A percentile compares a stretch with the other conserved stretches of the same genome.
Evolutionary conservation across 2,888 invertebrate genomes (phyloP).

Genomic region (Parthenolecanium corni): DNA sequence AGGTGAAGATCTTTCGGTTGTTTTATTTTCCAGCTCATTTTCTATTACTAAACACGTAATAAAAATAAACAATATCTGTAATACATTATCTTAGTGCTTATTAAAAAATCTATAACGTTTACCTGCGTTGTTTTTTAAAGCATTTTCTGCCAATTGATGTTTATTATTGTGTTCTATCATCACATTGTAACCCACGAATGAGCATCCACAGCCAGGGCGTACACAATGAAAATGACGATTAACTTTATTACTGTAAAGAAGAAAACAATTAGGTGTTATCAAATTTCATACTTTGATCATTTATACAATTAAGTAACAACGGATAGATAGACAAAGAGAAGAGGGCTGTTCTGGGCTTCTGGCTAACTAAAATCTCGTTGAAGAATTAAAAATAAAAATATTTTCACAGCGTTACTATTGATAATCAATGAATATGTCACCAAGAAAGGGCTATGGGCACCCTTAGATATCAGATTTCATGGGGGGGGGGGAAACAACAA

Average conservation of each 20-base stretch:
- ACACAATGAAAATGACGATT: constrained; percentile 67
- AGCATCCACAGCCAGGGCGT: constrained; percentile 55
- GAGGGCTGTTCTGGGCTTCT: too few relatives aligned
- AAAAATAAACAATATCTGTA: neutral
- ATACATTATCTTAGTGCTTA: neutral
- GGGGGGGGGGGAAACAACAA: too few relatives aligned
- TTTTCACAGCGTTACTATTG: too few relatives aligned
- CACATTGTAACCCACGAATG: constrained; percentile 60
- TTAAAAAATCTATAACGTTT: neutral
- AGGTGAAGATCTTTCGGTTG: constrained; percentile 4
- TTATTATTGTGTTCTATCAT: constrained; percentile 62
- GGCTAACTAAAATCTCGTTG: too few relatives aligned
- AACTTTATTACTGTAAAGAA: constrained; percentile 47
- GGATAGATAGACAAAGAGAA: too few relatives aligned
- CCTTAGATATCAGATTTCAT: too few relatives aligned
- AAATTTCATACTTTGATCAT: neutral
- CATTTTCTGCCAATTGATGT: constrained; percentile 39
- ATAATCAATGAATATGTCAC: too few relatives aligned
- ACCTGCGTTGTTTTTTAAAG: constrained; percentile 5
- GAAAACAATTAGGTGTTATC: neutral
- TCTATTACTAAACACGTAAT: constrained; percentile 19
- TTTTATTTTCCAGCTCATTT: constrained; percentile 9
- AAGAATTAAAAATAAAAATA: too few relatives aligned
- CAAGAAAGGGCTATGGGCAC: too few relatives aligned
- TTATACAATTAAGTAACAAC: too few relatives aligned